These are phyloP conservation scores for Mesochorus sp. DNA, from an alignment of 2,888 invertebrate genomes.

Conservation along the genomic window DNA sequence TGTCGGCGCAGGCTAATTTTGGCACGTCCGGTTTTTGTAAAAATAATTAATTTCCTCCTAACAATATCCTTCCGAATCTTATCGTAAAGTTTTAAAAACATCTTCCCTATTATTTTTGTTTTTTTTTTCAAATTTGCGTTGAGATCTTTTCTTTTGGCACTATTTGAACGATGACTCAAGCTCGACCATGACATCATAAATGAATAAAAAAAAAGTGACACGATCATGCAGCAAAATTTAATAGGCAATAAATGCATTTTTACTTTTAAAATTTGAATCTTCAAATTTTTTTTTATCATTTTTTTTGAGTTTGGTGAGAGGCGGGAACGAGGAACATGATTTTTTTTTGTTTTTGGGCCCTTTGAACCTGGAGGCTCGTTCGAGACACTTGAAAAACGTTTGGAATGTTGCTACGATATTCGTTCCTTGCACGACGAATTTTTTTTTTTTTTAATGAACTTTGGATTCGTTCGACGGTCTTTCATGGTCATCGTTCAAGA, in stretches of 20 bases:
- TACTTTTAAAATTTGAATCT: conserved; percentile 36
- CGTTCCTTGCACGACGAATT: conserved; percentile 57
- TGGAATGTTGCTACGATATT: conserved; percentile 76
- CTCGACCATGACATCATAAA: conserved; percentile 18
- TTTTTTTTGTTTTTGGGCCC: conserved; percentile 21
- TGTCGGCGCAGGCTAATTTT: conserved; percentile 66
- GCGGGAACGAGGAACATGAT: conserved; percentile 66
- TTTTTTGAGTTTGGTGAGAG: conserved; percentile 48
- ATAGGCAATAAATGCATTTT: conserved; percentile 64
- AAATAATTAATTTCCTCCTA: conserved; percentile 6
- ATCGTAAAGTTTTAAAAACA: conserved; percentile 6
- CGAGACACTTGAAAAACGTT: conserved; percentile 70
- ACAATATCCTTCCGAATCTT: background rate
- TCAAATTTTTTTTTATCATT: background rate
- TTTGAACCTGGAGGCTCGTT: conserved; percentile 61
- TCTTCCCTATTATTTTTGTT: no score
- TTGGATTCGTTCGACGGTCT: conserved; percentile 29
- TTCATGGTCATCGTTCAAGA: conserved; percentile 30
- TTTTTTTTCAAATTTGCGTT: no score
- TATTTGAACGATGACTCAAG: conserved; percentile 35
- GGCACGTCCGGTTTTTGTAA: conserved; percentile 51
- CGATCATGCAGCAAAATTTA: conserved; percentile 37
- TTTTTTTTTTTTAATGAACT: conserved; percentile 39
- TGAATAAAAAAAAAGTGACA: conserved; percentile 9
- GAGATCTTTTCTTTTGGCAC: conserved; percentile 16